Base-by-base conservation (phyloP, 1,140 invertebrate species). In the Lysiphlebus fabarum region DNA sequence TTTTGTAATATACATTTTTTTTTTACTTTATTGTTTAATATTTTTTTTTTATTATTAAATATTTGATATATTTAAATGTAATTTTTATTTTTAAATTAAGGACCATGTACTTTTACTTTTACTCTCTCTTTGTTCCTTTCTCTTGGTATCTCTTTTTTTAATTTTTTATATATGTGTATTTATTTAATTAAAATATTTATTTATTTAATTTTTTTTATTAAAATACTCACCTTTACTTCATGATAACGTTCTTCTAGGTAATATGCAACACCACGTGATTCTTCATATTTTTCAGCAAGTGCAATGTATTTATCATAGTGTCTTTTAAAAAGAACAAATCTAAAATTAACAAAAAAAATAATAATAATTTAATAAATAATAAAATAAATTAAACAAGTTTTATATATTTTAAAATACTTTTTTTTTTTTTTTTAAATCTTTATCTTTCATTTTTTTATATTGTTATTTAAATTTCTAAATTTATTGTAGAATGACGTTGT, bases 171-270 rank as follows among this genome's bases (percentile, higher is more conserved):
- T 26, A n/a, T n/a, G n/a, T n/a, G n/a, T n/a, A n/a, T n/a, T n/a
- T n/a, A n/a, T 26, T 26, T 26, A 4, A 26, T 26, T 26, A 26
- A 4, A 26, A 26, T 26, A 26, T 26, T n/a, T n/a, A n/a, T n/a
- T n/a, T n/a, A n/a, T n/a, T n/a, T n/a, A n/a, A 26, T 17, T 49
- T 49, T 49, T 11, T 17, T 9, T 34, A 11, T 54, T 34, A 26
- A 54, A 54, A 37, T 53, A 26, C 74, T 71, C 74, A 85, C 85
- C 82, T 86, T 85, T 48, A 86, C 81, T 75, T 86, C 85, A 61
- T 86, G 83, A 73, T 86, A 86, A 74, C 85, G 85, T 63, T 86
- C 85, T 64, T 86, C 85, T 61, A 86, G 69, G 66, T 86, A 85
- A 59, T 86, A 86, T 6, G 83, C 83, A 54, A 84, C 79, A 58